phyloP scores from a whole-genome alignment of 2,888 invertebrate genomes.

The Tridacna gigas region DNA sequence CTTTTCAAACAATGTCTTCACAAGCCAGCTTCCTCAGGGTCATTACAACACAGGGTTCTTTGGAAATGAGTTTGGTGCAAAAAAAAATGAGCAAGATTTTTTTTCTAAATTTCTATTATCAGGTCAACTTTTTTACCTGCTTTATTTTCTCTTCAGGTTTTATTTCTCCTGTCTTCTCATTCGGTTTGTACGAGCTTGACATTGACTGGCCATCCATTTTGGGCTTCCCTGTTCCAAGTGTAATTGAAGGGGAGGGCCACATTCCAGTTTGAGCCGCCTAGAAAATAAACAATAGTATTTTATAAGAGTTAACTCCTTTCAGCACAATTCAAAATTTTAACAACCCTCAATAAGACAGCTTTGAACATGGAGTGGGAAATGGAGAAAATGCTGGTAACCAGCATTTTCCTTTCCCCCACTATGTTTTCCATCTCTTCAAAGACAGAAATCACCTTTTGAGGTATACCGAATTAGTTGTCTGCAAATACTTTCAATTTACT shows the following conservation, averaged over 20 bases:
- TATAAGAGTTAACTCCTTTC: not conserved
- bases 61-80: too few relatives aligned
- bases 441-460: not conserved
- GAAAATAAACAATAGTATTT: conserved; percentile 16
- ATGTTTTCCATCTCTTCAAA: not conserved
- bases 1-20: too few relatives aligned
- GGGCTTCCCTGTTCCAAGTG: conserved; percentile 76
- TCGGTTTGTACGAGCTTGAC: conserved; percentile 28
- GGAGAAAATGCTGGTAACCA: not conserved
- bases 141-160: conserved; percentile 68
- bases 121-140: conserved; percentile 51
- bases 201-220: conserved; percentile 66
- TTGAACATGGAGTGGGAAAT: not conserved
- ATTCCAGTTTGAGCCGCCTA: conserved; percentile 66
- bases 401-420: not conserved
- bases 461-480: too few relatives aligned
- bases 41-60: too few relatives aligned
- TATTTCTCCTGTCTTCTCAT: conserved; percentile 54
- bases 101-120: too few relatives aligned
- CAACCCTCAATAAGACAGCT: too few relatives aligned
- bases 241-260: conserved; percentile 75
- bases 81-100: too few relatives aligned
- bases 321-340: not conserved
- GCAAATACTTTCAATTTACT: too few relatives aligned
- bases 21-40: too few relatives aligned